These are phyloP conservation scores for Bradynema listronoti DNA, from an alignment of 1,140 invertebrate genomes.

Conservation along the genomic window DNA sequence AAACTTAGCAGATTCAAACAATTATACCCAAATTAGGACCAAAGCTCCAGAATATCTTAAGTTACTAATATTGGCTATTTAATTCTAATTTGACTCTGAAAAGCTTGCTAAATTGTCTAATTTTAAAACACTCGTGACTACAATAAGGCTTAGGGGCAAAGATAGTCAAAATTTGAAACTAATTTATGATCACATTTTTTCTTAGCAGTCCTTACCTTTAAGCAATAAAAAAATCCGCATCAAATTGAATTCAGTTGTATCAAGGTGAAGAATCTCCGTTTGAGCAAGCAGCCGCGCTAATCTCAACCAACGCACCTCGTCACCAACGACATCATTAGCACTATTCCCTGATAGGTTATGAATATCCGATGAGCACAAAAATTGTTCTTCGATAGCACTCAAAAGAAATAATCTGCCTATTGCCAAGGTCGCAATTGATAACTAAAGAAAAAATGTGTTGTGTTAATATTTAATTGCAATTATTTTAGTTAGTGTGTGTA, in stretches of 20 bases:
- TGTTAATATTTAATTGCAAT: background rate
- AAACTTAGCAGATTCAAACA: background rate
- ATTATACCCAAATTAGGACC: background rate
- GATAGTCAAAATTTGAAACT: background rate
- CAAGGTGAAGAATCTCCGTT: constrained; percentile 5
- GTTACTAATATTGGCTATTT: background rate
- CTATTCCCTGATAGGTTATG: background rate
- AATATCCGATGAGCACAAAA: background rate
- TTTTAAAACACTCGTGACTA: background rate
- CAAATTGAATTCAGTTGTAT: constrained; percentile 5
- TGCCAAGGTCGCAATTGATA: background rate
- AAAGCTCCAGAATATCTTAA: background rate
- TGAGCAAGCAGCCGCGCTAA: background rate
- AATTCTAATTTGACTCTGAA: background rate
- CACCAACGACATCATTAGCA: background rate
- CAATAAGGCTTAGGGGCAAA: background rate
- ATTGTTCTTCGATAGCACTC: background rate
- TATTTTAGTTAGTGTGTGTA: background rate
- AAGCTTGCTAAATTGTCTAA: background rate
- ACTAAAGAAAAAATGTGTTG: background rate
- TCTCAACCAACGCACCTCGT: background rate
- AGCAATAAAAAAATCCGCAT: background rate
- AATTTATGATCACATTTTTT: background rate
- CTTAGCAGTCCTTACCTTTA: background rate
- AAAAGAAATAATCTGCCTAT: constrained; percentile 6